Base-by-base conservation (phyloP, 2,797 vertebrate species). In the Nothura maculosa region DNA sequence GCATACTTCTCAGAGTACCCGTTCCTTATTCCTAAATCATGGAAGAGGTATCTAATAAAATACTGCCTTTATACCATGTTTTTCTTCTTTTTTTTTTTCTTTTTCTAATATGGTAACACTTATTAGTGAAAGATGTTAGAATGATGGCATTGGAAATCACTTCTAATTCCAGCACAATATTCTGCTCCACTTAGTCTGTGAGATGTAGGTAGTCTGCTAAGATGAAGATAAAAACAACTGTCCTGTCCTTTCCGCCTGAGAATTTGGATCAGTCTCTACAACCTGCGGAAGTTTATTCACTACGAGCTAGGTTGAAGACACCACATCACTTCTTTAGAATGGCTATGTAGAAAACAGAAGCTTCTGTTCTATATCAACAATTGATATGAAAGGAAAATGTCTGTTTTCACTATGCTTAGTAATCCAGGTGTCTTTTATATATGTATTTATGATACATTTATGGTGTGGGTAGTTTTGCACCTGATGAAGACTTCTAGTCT, bases 301-400 rank as follows among this genome's bases (percentile, higher is more conserved):
- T 13, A 63, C 25, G 12, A 75, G 62, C 24, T 66, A 57, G 36
- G 22, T 13, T 66, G 34, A 74, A 76, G 40, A 36, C 60, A 66
- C 5, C 25, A 58, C 62, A 67, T 12, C 1, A 47, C 73, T 87
- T 87, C 27, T 43, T 55, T 61, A 42, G 30, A 15, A 10, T 42
- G 12, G 21, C 17, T 77, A 45, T 0, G 0, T 1, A 75, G 47
- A 89, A 88, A 54, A 10, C 17, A 25, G 18, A 25, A 68, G 36
- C 34, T 81, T 21, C 24, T n/a, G 7, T 47, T 80, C 66, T 74
- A 20, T 5, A 17, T 72, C 6, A 92, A 70, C 27, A 83, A 57
- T 30, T 0, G 0, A 68, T 30, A 38, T 2, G 6, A 43, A 80
- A 61, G 27, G 34, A 48, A 73, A 55, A 36, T n/a, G 30, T n/a